phyloP scores from a whole-genome alignment of 2,113 vertebrate genomes.

The Empidonax alnorum region DNA sequence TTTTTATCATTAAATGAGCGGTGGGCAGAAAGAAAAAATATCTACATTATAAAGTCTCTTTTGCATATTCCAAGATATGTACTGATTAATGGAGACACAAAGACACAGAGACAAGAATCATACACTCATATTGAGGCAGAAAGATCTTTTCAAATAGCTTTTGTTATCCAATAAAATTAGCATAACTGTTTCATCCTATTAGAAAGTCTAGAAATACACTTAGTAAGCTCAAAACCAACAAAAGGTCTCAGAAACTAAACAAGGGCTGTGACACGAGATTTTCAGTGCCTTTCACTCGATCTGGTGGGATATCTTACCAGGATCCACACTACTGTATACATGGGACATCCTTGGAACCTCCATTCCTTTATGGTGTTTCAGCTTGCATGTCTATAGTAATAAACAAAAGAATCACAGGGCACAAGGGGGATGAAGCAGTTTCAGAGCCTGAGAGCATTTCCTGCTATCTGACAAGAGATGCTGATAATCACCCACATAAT shows the following conservation, averaged over 20 bases:
- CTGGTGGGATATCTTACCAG: background rate
- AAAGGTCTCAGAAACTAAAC: background rate
- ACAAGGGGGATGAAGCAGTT: background rate
- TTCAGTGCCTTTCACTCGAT: accelerated
- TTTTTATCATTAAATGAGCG: background rate
- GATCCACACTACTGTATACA: background rate
- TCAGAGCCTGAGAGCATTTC: background rate
- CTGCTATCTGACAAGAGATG: background rate
- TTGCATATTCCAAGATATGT: background rate
- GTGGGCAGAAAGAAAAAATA: background rate
- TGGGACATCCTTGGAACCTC: background rate
- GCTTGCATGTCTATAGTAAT: background rate
- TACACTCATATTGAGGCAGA: background rate
- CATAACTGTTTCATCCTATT: background rate
- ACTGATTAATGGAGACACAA: background rate
- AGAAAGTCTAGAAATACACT: background rate
- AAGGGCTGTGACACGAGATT: background rate
- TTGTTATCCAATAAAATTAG: background rate
- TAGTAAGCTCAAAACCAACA: background rate
- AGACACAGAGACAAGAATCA: background rate
- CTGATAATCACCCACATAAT: background rate
- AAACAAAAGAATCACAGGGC: background rate
- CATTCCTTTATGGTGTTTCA: background rate
- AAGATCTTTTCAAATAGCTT: background rate
- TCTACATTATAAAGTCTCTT: background rate